Base-by-base conservation (phyloP, 1,140 invertebrate genomes). In the Pogonognathellus flavescens region DNA sequence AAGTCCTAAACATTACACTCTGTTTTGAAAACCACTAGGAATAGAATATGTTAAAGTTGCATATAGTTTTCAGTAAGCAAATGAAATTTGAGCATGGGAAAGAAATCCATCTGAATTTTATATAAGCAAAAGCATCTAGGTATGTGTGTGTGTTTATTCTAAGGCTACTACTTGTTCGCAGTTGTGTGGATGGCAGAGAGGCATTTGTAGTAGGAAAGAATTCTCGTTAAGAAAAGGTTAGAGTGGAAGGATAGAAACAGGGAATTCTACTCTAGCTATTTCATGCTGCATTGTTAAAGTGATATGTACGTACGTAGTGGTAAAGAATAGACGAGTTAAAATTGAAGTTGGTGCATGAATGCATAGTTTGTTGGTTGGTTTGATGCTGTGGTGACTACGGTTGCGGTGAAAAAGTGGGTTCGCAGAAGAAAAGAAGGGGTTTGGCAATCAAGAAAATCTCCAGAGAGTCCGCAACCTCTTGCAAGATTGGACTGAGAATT, bases 401-500 rank as follows among this genome's bases (percentile, higher is more conserved):
- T 13, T 85, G 84, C 59, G 84, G 84, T 85, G 84, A 85, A 85
- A 85, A 85, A 85, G 76, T 85, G 84, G 80, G 84, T 57, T 85
- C 59, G 66, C 25, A 25, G 72, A 81, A 82, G 49, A 85, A 85
- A 72, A 57, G 52, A 85, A 85, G 84, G 80, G 84, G 62, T 87
- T 87, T 87, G 84, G 86, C 86, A 87, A 87, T 87, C 86, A 87
- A 85, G 86, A 14, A 31, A 84, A 49, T 87, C 83, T 87, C 83
- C 59, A n/a, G 86, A 85, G 83, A 87, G 60, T 70, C 83, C 60
- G 80, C 84, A 85, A 85, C 86, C 84, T 87, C 86, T 87, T 85
- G 83, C 86, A 87, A 87, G 86, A 87, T 87, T 87, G 86, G 86
- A 87, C 83, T 87, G 86, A 87, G 86, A 87, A 87, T 87, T 87